Conservation (phyloP, 1,140 invertebrate genomes). For the Cecropterus lyciades region DNA sequence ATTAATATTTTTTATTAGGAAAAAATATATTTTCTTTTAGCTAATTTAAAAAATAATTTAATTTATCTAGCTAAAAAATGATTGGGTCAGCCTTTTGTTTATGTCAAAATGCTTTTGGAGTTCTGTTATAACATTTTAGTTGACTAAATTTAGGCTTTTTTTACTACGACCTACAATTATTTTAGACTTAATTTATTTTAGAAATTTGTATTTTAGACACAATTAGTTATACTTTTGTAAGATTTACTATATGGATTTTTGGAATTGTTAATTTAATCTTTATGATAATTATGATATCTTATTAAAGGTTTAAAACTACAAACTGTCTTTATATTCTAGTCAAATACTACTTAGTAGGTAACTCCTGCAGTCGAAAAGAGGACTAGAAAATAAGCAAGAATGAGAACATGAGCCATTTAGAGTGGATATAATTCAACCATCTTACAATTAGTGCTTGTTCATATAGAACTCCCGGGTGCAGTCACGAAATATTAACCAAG, state of each 20-base stretch:
- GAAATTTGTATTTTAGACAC: background rate
- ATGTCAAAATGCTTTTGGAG: background rate
- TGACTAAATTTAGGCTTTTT: background rate
- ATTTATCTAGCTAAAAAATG: too few species aligned
- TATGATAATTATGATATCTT: background rate
- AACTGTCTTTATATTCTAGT: too few species aligned
- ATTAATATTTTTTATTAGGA: background rate
- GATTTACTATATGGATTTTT: background rate
- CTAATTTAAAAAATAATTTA: too few species aligned
- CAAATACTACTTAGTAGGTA: too few species aligned
- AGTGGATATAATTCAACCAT: too few species aligned
- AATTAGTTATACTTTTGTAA: background rate
- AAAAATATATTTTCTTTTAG: too few species aligned
- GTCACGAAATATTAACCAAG: too few species aligned
- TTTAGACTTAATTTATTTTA: background rate
- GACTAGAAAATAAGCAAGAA: too few species aligned
- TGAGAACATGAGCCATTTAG: too few species aligned
- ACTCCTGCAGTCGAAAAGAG: too few species aligned
- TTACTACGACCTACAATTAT: background rate
- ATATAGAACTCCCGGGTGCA: too few species aligned
- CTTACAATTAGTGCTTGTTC: too few species aligned
- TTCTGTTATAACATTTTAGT: background rate
- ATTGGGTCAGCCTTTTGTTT: background rate
- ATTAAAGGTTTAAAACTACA: background rate
- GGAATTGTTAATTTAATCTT: background rate